Percentiles rank a stretch among this genome's conserved stretches.
Conservation (phyloP, 2,113 vertebrate genomes). For the Larimichthys polyactis region DNA sequence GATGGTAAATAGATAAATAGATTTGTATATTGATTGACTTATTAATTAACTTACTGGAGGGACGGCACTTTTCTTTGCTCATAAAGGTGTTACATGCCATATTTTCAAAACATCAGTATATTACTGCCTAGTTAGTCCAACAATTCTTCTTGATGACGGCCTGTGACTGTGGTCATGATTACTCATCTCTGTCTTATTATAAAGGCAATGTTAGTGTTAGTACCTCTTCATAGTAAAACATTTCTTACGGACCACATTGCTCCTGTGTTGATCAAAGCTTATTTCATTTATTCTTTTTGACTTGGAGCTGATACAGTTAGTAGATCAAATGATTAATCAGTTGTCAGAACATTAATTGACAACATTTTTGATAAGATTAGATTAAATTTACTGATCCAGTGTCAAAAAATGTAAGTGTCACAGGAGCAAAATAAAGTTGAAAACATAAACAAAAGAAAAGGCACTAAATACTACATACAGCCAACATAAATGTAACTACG, state of each 20-base stretch:
- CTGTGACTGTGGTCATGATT: not conserved
- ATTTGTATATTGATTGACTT: conserved; percentile 34
- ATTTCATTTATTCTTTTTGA: not conserved
- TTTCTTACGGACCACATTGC: not conserved
- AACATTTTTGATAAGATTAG: not conserved
- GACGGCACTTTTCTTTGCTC: conserved; percentile 2
- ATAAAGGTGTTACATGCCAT: conserved; percentile 18
- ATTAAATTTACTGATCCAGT: not conserved
- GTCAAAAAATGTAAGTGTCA: not conserved
- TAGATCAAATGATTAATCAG: not conserved
- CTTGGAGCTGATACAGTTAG: not conserved
- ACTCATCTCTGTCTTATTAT: not conserved
- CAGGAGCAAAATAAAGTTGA: not conserved
- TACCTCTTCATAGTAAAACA: not conserved
- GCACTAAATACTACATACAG: not conserved
- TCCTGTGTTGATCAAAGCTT: not conserved
- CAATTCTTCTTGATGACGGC: too few relatives aligned
- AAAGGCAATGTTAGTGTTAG: not conserved
- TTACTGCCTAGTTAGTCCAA: conserved; percentile 17
- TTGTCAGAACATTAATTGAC: not conserved
- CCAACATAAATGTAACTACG: not conserved
- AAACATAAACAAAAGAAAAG: too few relatives aligned
- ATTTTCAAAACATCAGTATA: conserved; percentile 17
- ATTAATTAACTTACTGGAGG: conserved; percentile 18
- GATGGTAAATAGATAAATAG: conserved; percentile 14